A percentile compares a stretch with the other conserved stretches of the same genome.
Conservation (phyloP, 1,140 invertebrate genomes). For the Himalopsyche phryganea region DNA sequence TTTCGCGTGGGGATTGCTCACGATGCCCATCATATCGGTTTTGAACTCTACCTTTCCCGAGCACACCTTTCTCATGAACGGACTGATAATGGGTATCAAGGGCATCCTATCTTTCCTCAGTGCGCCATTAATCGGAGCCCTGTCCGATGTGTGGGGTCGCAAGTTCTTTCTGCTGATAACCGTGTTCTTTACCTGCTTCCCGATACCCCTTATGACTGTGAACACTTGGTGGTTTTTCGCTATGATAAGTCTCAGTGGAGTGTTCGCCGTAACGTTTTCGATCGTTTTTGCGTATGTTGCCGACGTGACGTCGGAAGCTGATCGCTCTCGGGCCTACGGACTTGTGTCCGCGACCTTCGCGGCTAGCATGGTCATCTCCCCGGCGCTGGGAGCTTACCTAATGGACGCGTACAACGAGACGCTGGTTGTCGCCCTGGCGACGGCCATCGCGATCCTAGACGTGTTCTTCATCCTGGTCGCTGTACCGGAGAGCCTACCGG, state of each 20-base stretch:
- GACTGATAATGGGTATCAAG: constrained; percentile 97
- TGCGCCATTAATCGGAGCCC: constrained; percentile 93
- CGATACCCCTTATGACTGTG: constrained; percentile 97
- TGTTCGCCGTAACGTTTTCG: constrained; percentile 98
- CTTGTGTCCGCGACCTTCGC: constrained; percentile 98
- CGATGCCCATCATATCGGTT: constrained; percentile 95
- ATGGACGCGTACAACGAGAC: constrained; percentile 87
- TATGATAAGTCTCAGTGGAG: constrained; percentile 97
- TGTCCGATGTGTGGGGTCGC: constrained; percentile 96
- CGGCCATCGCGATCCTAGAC: constrained; percentile 91
- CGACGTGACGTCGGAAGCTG: constrained; percentile 97
- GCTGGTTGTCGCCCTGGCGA: constrained; percentile 93
- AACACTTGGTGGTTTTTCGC: constrained; percentile 99
- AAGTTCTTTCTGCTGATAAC: constrained; percentile 98
- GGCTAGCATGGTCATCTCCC: constrained; percentile 95
- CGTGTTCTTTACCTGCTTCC: constrained; percentile 98
- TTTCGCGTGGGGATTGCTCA: constrained; percentile 98
- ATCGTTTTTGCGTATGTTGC: constrained; percentile 99
- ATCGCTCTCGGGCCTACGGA: constrained; percentile 94
- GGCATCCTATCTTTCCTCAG: constrained; percentile 95
- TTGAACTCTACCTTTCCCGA: constrained; percentile 97
- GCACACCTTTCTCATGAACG: constrained; percentile 99
- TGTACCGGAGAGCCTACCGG: constrained; percentile 95
- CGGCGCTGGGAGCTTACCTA: constrained; percentile 92
- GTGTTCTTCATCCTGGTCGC: constrained; percentile 97